Evolutionary conservation across 2,888 invertebrate species (phyloP).

Genomic region (Macrosiphum euphorbiae): DNA sequence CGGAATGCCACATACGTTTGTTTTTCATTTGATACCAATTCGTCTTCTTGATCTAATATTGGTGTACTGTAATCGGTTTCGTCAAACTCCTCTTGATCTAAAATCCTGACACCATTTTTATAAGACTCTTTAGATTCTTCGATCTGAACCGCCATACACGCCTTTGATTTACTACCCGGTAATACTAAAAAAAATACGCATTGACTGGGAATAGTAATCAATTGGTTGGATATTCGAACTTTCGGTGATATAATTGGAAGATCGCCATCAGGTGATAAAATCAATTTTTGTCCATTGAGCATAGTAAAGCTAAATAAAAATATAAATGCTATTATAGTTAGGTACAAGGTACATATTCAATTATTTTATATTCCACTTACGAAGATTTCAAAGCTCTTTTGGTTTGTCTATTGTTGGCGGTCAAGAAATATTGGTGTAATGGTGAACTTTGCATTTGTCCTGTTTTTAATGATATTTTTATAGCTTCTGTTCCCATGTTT

Average conservation of each 20-base stretch:
- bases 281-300: constrained; percentile 77
- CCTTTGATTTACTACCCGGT: constrained; percentile 67
- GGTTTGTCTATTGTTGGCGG: constrained; percentile 48
- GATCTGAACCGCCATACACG: constrained; percentile 65
- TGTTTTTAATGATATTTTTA: constrained; percentile 63
- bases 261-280: constrained; percentile 74
- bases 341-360: not conserved
- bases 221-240: constrained; percentile 66
- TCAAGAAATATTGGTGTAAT: constrained; percentile 65
- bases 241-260: constrained; percentile 69
- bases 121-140: constrained; percentile 42
- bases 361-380: constrained; percentile 41
- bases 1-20: constrained; percentile 53
- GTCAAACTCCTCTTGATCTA: constrained; percentile 54
- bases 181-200: constrained; percentile 68
- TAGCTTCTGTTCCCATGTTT: constrained; percentile 75
- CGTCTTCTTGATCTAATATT: constrained; percentile 46
- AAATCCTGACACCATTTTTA: constrained; percentile 49
- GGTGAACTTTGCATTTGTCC: constrained; percentile 58
- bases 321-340: constrained; percentile 13
- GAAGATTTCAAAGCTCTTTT: constrained; percentile 39
- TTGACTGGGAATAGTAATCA: constrained; percentile 65
- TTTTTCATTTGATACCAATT: constrained; percentile 49
- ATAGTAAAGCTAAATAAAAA: constrained; percentile 73
- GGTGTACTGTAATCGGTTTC: constrained; percentile 41